Conservation (phyloP, 2,888 invertebrate genomes). For the Sclerodermus sp. region DNA sequence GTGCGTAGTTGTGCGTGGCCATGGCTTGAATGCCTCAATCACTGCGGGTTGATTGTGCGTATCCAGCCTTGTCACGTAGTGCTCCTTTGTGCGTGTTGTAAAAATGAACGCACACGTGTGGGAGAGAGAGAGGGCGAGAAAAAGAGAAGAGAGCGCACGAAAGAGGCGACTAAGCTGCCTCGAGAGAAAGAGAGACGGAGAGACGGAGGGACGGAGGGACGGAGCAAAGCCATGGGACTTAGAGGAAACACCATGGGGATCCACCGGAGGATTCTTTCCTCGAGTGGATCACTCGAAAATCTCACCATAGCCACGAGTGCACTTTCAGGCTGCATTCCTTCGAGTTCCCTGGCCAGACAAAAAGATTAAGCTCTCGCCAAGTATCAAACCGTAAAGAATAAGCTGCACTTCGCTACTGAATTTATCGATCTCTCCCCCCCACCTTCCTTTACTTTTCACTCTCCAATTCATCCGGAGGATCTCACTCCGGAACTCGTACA, state of each 20-base stretch:
- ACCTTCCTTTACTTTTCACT: no score
- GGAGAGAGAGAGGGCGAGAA: conserved; percentile 5
- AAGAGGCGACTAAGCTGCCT: conserved; percentile 36
- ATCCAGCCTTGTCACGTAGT: conserved; percentile 37
- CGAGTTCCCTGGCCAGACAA: conserved; percentile 10
- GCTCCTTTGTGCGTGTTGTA: conserved; percentile 26
- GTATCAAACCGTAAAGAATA: background rate
- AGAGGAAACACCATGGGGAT: conserved; percentile 19
- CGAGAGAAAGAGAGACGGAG: conserved; percentile 10
- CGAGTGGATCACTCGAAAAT: conserved; percentile 13
- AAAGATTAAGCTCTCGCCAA: conserved; percentile 4
- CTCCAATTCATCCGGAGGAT: no score
- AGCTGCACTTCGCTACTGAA: no score
- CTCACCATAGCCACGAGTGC: conserved; percentile 20
- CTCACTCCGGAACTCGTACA: no score
- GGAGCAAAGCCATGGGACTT: background rate
- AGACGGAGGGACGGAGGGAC: conserved; percentile 7
- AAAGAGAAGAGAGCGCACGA: conserved; percentile 23
- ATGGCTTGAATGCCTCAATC: conserved; percentile 47
- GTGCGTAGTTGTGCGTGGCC: conserved; percentile 38
- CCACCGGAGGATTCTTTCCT: conserved; percentile 5
- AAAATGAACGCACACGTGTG: conserved; percentile 21
- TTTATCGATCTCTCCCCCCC: no score
- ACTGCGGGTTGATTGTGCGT: conserved; percentile 48
- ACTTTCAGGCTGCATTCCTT: conserved; percentile 11